phyloP scores from a whole-genome alignment of 2,113 vertebrate genomes.

The Calonectris borealis region DNA sequence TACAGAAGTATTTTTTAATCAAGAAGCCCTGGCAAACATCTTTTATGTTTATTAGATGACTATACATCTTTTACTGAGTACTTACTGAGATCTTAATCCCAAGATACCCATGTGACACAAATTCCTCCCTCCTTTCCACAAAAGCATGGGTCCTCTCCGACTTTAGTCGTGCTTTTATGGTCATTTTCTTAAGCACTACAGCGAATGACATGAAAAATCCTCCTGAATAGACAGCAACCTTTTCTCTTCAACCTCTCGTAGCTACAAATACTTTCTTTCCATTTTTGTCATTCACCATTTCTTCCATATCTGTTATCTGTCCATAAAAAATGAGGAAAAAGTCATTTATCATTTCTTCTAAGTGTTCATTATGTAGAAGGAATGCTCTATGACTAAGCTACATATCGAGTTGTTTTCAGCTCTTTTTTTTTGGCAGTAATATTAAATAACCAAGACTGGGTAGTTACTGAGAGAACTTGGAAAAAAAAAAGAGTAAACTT shows the following conservation, averaged over 20 bases:
- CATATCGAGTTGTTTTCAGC: background rate
- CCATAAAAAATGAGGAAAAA: background rate
- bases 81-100: background rate
- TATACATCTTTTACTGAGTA: background rate
- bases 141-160: background rate
- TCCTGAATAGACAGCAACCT: background rate
- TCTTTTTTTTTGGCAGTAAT: background rate
- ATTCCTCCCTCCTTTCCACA: background rate
- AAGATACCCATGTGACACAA: background rate
- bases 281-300: background rate
- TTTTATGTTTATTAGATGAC: background rate
- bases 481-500: background rate
- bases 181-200: background rate
- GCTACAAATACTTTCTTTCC: background rate
- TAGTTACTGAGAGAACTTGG: background rate
- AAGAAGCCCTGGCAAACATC: background rate
- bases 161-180: background rate
- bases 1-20: background rate
- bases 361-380: background rate
- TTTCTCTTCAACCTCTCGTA: background rate
- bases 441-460: background rate
- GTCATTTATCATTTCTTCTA: background rate
- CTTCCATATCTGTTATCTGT: background rate
- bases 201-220: background rate
- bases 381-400: background rate